These are phyloP conservation scores for Limnephilus auricula DNA, from an alignment of 2,888 invertebrate genomes.

Conservation along the genomic window DNA sequence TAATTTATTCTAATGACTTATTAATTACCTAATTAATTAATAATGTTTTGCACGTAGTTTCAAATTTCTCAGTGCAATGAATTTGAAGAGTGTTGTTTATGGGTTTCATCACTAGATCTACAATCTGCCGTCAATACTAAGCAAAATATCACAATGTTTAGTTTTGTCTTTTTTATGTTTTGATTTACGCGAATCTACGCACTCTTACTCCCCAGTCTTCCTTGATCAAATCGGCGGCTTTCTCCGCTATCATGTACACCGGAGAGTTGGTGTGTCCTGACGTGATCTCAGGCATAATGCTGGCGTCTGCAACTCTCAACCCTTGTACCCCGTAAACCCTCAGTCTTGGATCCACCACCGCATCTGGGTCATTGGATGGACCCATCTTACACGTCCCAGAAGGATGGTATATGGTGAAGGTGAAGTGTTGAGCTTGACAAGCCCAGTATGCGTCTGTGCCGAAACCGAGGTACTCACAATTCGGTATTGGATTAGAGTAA, in stretches of 20 bases:
- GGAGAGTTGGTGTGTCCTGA: conserved; percentile 89
- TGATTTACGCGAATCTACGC: background rate
- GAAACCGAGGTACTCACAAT: conserved; percentile 78
- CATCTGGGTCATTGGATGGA: conserved; percentile 75
- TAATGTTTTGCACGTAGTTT: background rate
- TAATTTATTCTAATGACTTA: background rate
- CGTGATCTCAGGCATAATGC: conserved; percentile 87
- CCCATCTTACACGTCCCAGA: conserved; percentile 85
- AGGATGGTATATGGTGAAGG: conserved; percentile 85
- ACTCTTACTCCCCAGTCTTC: conserved; percentile 72
- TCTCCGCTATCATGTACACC: conserved; percentile 89
- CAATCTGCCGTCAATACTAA: background rate
- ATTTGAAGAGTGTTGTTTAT: background rate
- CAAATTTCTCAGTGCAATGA: background rate
- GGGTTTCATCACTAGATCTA: background rate
- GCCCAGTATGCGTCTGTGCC: conserved; percentile 84
- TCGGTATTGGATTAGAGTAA: conserved; percentile 79
- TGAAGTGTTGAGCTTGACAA: conserved; percentile 82
- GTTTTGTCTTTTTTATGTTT: background rate
- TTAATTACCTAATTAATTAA: too few species aligned
- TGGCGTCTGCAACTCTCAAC: conserved; percentile 87
- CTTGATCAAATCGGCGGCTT: conserved; percentile 85
- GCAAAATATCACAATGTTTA: background rate
- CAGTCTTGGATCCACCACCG: conserved; percentile 82
- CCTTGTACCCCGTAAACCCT: conserved; percentile 82